A percentile compares a stretch with the other conserved stretches of the same genome.
Evolutionary conservation across 2,113 vertebrate genomes (phyloP).

Genomic region (Anoura caudifer): DNA sequence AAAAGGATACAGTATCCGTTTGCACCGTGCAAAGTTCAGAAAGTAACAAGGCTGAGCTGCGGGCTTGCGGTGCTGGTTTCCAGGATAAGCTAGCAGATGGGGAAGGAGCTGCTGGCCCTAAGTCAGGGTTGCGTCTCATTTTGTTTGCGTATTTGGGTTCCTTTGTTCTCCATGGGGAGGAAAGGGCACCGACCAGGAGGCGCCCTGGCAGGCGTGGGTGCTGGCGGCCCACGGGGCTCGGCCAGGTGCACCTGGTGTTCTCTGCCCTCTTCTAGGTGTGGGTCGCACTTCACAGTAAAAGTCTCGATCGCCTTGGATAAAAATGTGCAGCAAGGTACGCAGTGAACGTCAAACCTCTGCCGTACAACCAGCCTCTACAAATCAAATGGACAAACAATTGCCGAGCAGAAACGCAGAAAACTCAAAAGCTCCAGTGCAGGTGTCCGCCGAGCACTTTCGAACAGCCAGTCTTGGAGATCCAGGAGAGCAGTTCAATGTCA

Average conservation of each 20-base stretch:
- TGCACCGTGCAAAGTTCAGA: background rate
- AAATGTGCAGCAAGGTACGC: background rate
- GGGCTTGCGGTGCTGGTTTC: too few relatives aligned
- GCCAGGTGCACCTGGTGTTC: too few relatives aligned
- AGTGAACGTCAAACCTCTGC: background rate
- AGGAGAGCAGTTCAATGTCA: background rate
- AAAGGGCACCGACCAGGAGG: background rate
- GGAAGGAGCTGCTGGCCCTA: too few relatives aligned
- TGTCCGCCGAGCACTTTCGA: background rate
- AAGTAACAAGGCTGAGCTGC: background rate
- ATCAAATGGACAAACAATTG: background rate
- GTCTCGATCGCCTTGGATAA: background rate
- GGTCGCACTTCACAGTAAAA: background rate
- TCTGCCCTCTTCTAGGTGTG: background rate
- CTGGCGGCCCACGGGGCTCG: fast-evolving
- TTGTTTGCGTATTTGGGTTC: background rate
- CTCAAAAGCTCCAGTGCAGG: background rate
- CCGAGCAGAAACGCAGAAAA: background rate
- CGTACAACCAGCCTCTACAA: background rate
- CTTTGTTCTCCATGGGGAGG: background rate
- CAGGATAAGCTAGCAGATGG: too few relatives aligned
- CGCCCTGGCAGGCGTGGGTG: background rate
- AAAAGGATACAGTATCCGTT: background rate
- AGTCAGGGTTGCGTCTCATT: background rate
- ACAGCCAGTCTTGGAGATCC: background rate